phyloP scores from a whole-genome alignment of 2,797 vertebrate species.

The Pantherophis vulpinus region DNA sequence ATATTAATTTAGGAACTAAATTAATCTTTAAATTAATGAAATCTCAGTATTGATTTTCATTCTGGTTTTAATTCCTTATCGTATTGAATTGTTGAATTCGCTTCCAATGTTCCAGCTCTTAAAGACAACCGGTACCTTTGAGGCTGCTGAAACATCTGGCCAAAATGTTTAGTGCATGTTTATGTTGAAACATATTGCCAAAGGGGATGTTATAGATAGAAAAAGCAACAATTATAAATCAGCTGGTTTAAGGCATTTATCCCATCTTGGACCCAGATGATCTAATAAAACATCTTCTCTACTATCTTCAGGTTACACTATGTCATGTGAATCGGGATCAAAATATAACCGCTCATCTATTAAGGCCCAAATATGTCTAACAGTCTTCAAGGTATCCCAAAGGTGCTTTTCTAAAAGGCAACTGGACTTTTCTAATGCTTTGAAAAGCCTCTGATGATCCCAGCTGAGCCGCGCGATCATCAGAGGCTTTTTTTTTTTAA shows the following conservation, averaged over 20 bases:
- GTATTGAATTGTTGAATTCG: neutral
- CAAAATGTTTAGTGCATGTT: neutral
- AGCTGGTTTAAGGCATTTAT: neutral
- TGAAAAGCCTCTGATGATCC: too few species aligned
- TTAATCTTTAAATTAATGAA: too few species aligned
- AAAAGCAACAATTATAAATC: neutral
- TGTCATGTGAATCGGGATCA: neutral
- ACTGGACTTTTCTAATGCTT: too few species aligned
- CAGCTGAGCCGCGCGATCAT: fast-evolving
- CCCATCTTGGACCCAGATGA: neutral
- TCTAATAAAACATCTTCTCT: neutral
- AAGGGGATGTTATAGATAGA: neutral
- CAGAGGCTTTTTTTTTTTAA: too few species aligned
- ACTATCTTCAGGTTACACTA: neutral
- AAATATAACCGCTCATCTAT: neutral
- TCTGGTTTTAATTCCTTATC: neutral
- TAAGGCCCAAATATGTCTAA: neutral
- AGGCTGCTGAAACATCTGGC: neutral
- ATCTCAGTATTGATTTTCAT: neutral
- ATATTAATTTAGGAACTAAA: too few species aligned
- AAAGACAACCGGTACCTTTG: neutral
- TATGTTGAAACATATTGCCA: neutral
- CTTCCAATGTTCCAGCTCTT: neutral
- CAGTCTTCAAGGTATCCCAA: neutral
- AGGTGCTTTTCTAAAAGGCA: too few species aligned